Conservation (phyloP, 2,888 invertebrate species). For the Drosophila borborema region DNA sequence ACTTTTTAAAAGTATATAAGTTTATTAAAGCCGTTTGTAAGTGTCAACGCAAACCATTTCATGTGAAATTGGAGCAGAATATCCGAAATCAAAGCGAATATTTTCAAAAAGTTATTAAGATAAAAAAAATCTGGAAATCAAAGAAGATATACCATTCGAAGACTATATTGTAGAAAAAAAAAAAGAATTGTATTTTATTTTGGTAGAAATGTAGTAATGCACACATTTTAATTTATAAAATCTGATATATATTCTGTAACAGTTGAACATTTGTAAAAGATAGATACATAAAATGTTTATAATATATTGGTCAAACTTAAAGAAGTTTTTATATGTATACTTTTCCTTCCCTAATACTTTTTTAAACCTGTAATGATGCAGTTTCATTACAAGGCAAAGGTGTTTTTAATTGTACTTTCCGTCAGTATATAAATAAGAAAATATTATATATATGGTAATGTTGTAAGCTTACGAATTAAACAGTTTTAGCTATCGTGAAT, state of each 20-base stretch:
- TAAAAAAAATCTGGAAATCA: too few species aligned
- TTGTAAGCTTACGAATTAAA: conserved; percentile 22
- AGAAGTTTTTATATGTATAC: conserved; percentile 8
- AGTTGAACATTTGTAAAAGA: background rate
- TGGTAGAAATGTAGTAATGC: background rate
- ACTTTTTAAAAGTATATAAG: too few species aligned
- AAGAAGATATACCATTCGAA: too few species aligned
- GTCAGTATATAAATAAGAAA: conserved; percentile 12
- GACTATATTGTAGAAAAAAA: background rate
- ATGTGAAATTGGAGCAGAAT: too few species aligned
- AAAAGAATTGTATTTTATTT: background rate
- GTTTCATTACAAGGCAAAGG: conserved; percentile 41
- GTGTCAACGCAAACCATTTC: too few species aligned
- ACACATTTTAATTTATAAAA: background rate
- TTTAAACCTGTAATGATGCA: conserved; percentile 37
- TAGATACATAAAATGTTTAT: conserved; percentile 2
- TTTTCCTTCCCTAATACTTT: conserved; percentile 55
- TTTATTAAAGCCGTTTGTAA: too few species aligned
- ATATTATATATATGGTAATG: conserved; percentile 36
- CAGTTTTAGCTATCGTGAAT: conserved; percentile 22
- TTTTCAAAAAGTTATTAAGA: too few species aligned
- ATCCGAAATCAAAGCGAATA: too few species aligned
- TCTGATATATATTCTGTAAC: conserved; percentile 1
- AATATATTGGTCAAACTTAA: background rate
- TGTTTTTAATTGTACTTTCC: conserved; percentile 48